phyloP scores from a whole-genome alignment of 2,113 vertebrate genomes.

The Gulo gulo region DNA sequence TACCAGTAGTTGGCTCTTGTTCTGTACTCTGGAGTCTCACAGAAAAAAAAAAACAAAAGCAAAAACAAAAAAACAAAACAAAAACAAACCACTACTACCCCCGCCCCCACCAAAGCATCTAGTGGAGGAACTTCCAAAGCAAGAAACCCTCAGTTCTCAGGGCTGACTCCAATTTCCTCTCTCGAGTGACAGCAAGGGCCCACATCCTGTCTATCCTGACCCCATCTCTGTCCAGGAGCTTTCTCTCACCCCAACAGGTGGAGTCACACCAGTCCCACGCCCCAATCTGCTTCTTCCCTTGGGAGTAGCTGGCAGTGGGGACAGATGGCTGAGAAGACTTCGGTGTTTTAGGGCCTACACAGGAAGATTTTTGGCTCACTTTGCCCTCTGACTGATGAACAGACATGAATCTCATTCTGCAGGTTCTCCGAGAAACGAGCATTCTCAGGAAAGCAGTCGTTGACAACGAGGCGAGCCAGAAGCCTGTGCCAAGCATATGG shows the following conservation, averaged over 20 bases:
- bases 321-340: neutral
- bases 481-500: neutral
- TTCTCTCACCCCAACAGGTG: rapidly evolving
- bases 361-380: conserved; percentile 46
- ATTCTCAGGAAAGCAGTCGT: neutral
- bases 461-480: neutral
- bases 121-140: too few species aligned
- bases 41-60: neutral
- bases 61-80: too few species aligned
- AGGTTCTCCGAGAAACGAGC: neutral
- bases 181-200: neutral
- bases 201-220: rapidly evolving
- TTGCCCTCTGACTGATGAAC: conserved; percentile 54
- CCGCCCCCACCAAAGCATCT: rapidly evolving
- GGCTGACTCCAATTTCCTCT: rapidly evolving
- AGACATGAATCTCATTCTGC: conserved; percentile 56
- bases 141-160: too few species aligned
- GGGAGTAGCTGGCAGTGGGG: neutral
- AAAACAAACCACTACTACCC: too few species aligned
- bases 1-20: neutral
- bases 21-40: neutral
- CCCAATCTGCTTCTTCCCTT: neutral
- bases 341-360: neutral
- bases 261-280: neutral
- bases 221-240: neutral